Conservation (phyloP, 2,888 invertebrate species). For the Endotricha flammealis region DNA sequence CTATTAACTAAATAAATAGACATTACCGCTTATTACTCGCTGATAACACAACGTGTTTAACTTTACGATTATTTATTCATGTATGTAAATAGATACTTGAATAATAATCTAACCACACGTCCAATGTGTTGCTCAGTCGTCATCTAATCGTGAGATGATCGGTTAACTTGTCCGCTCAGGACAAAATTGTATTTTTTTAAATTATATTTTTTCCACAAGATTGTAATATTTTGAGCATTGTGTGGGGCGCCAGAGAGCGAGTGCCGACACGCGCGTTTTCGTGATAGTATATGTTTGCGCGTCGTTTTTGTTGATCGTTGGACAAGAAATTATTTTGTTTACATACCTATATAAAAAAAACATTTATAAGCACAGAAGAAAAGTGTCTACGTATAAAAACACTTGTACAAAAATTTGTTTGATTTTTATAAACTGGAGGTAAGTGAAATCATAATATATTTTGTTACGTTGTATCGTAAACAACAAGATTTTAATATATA, state of each 20-base stretch:
- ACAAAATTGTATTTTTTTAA: constrained; percentile 14
- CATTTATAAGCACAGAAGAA: no score
- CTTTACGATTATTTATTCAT: constrained; percentile 38
- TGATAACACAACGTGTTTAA: constrained; percentile 15
- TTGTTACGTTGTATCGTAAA: no score
- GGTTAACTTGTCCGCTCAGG: constrained; percentile 17
- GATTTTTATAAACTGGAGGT: no score
- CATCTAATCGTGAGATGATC: constrained; percentile 32
- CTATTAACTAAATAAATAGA: background rate
- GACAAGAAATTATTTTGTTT: constrained; percentile 20
- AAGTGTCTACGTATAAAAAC: no score
- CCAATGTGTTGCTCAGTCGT: constrained; percentile 37
- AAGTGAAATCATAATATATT: no score
- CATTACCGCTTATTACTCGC: background rate
- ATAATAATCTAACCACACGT: constrained; percentile 20
- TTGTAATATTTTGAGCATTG: constrained; percentile 18
- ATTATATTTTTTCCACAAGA: constrained; percentile 11
- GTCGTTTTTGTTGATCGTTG: constrained; percentile 41
- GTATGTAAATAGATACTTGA: constrained; percentile 46
- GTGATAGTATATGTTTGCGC: constrained; percentile 49
- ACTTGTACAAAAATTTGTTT: no score
- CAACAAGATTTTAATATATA: no score
- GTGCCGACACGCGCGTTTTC: constrained; percentile 37
- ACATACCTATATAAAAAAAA: no score
- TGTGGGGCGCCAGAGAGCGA: constrained; percentile 23